These are phyloP conservation scores for Montifringilla adamsi DNA, from an alignment of 2,113 vertebrate genomes.

Conservation along the genomic window DNA sequence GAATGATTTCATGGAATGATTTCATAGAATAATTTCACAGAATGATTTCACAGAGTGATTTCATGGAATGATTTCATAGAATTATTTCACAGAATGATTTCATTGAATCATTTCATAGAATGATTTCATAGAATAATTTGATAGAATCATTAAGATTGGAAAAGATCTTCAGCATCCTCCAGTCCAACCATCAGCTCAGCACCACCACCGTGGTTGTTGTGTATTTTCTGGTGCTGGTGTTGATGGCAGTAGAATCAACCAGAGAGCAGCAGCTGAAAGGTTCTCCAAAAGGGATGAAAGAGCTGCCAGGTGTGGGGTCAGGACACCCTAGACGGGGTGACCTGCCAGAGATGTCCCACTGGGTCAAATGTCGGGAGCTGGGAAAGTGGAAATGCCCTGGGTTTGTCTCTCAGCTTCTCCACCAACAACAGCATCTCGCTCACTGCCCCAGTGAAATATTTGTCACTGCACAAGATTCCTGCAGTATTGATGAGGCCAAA, in stretches of 20 bases:
- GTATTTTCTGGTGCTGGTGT: background rate
- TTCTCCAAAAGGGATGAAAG: background rate
- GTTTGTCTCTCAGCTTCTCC: background rate
- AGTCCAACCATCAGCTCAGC: background rate
- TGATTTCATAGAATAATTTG: rapidly evolving
- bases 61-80: rapidly evolving
- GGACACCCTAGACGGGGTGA: background rate
- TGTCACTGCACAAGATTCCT: background rate
- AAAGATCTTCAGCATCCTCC: background rate
- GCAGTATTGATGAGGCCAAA: background rate
- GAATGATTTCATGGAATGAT: rapidly evolving
- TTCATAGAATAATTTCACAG: rapidly evolving
- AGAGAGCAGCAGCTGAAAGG: background rate
- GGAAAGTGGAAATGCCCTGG: rapidly evolving
- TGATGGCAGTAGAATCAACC: background rate
- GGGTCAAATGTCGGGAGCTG: background rate
- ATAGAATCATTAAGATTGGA: background rate
- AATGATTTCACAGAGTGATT: rapidly evolving
- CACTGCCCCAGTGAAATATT: background rate
- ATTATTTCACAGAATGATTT: rapidly evolving
- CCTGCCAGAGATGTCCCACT: background rate
- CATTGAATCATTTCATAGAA: rapidly evolving
- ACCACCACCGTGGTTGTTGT: rapidly evolving
- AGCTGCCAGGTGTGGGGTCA: background rate
- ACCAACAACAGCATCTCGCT: background rate